Base-by-base conservation (phyloP, 2,888 invertebrate species). In the Microplitis manilae region DNA sequence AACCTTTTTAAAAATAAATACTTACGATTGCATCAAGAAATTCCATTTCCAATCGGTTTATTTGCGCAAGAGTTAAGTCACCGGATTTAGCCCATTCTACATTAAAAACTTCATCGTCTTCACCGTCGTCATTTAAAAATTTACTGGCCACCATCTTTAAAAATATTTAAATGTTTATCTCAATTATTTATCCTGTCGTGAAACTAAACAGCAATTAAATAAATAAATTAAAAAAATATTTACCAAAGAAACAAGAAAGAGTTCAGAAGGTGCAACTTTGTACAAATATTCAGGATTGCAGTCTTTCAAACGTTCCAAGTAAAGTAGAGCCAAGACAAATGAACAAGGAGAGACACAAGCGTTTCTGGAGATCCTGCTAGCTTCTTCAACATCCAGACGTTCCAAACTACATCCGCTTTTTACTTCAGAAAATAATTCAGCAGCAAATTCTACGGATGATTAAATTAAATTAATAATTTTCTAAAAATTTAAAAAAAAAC, bases 141-240 rank as follows among this genome's bases (percentile, higher is more conserved):
- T 99, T 99, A 86, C 97, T 97, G 75, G 98, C 98, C 85, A 98
- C 95, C 95, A 98, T 96, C 98, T 98, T 88, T 8, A 89, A 82
- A 81, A 85, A 80, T 30, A 30, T 30, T 30, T 30, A 30, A 30
- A 30, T 30, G 2, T 30, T 30, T 30, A 79, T 77, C 80, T 77
- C 41, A 50, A 61, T 50, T 50, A 15, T 20, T 59, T 39, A 68
- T 39, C 30, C 30, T 4, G 30, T 41, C 70, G 8, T 67, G 70
- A 9, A 75, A 69, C 64, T 30, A 20, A 15, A 73, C 8, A 38
- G 50, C 61, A 8, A 71, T 68, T 38, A 15, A 2, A 15, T 13
- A 6, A 70, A 17, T 20, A 7, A 75, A 30, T 17, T 41, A 7
- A 30, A 30, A 4, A 41, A 1, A 39, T 68, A 61, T 64, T 91